Evolutionary conservation across 1,140 invertebrate species (phyloP).

Genomic region (Heterodera carotae): DNA sequence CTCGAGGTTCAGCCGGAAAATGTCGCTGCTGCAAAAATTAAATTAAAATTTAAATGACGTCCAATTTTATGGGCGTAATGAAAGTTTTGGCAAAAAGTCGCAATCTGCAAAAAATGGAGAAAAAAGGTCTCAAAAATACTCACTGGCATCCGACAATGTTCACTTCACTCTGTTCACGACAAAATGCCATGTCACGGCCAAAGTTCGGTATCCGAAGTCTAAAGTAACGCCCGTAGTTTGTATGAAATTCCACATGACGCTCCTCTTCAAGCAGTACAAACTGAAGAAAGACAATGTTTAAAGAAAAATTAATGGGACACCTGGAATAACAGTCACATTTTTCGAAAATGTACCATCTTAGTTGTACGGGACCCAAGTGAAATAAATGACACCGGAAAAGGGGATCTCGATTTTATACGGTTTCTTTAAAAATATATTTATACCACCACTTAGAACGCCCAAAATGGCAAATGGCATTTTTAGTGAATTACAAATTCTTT

Average conservation of each 20-base stretch:
- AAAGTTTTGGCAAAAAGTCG: too few species aligned
- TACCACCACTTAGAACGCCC: too few species aligned
- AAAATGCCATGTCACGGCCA: conserved; percentile 89
- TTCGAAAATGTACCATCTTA: too few species aligned
- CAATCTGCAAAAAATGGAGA: neutral
- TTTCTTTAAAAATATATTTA: too few species aligned
- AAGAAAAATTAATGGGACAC: too few species aligned
- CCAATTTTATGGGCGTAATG: neutral
- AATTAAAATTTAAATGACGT: conserved; percentile 3
- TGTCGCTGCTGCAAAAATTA: conserved; percentile 74
- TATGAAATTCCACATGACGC: conserved; percentile 90
- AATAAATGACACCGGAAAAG: too few species aligned
- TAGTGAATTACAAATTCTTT: too few species aligned
- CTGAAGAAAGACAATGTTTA: conserved; percentile 56
- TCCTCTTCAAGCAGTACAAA: conserved; percentile 72
- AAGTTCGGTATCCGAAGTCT: conserved; percentile 88
- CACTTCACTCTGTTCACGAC: conserved; percentile 84
- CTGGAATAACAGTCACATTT: too few species aligned
- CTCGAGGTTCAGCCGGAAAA: conserved; percentile 92
- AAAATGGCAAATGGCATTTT: too few species aligned
- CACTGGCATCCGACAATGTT: conserved; percentile 85
- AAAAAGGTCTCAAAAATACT: too few species aligned
- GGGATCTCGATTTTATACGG: too few species aligned
- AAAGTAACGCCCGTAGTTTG: conserved; percentile 85
- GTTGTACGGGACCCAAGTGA: too few species aligned